Conservation (phyloP, 2,113 vertebrate species). For the Peromyscus californicus region DNA sequence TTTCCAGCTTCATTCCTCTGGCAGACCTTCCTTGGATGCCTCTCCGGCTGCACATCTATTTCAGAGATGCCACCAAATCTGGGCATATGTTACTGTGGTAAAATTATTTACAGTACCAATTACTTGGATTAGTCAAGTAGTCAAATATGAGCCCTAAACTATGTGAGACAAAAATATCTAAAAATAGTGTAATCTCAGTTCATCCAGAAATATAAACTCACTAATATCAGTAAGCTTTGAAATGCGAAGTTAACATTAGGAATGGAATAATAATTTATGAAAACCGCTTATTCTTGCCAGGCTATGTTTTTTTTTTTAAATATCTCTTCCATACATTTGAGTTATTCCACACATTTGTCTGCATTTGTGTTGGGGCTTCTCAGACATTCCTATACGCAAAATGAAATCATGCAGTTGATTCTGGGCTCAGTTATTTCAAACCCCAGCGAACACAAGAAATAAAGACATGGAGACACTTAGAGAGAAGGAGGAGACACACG, state of each 20-base stretch:
- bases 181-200: not conserved
- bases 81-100: not conserved
- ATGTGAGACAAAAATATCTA: not conserved
- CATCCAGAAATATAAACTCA: not conserved
- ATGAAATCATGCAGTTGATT: not conserved
- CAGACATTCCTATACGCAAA: accelerated
- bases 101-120: not conserved
- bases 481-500: too few species aligned
- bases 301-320: not conserved
- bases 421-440: not conserved
- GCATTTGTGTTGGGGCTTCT: accelerated
- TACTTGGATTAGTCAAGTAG: not conserved
- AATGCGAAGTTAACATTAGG: not conserved
- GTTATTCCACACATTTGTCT: not conserved
- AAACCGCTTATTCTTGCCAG: not conserved
- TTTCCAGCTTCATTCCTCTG: not conserved
- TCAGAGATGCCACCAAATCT: accelerated
- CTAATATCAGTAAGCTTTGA: not conserved
- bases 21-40: accelerated
- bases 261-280: not conserved
- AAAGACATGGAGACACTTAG: not conserved
- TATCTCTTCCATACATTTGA: not conserved
- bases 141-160: not conserved
- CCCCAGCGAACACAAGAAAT: not conserved
- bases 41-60: not conserved